A percentile compares a stretch with the other conserved stretches of the same genome.
Conservation (phyloP, 64 coral and sea anemone genomes). For the Trachythela sp. region DNA sequence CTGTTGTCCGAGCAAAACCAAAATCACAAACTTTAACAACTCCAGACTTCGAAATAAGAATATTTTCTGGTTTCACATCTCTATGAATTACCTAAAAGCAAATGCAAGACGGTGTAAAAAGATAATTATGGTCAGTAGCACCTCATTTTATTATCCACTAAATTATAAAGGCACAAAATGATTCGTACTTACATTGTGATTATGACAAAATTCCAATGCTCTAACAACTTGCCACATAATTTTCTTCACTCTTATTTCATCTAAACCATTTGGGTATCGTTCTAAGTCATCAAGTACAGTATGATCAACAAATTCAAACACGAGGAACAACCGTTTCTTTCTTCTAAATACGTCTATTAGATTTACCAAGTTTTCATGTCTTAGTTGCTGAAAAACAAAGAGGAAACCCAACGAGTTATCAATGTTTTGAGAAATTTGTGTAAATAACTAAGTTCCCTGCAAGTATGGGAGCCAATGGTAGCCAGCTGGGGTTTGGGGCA, state of each 20-base stretch:
- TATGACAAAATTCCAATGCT: slow-evolving; percentile 90
- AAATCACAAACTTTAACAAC: slow-evolving; percentile 98
- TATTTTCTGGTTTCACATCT: slow-evolving; percentile 98
- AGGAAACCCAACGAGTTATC: neutral
- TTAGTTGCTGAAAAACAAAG: slow-evolving; percentile 75
- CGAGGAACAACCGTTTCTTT: slow-evolving; percentile 94
- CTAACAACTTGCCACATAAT: slow-evolving; percentile 92
- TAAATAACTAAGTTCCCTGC: no score
- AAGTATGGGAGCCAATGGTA: no score
- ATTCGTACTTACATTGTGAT: slow-evolving; percentile 81
- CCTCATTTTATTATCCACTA: no score
- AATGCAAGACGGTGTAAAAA: no score
- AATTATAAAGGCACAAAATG: neutral
- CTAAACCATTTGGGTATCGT: slow-evolving; percentile 91
- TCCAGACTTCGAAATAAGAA: slow-evolving; percentile 95
- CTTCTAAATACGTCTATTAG: slow-evolving; percentile 90
- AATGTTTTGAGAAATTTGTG: neutral
- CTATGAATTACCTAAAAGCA: slow-evolving; percentile 83
- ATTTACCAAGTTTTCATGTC: slow-evolving; percentile 96
- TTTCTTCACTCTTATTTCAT: slow-evolving; percentile 74
- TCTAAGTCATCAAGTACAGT: slow-evolving; percentile 96
- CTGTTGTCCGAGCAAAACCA: slow-evolving; percentile 97
- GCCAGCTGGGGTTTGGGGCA: no score
- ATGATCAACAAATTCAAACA: slow-evolving; percentile 99
- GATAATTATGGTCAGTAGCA: no score